Evolutionary conservation across 2,113 vertebrate species (phyloP).

Genomic region (Saccopteryx leptura): DNA sequence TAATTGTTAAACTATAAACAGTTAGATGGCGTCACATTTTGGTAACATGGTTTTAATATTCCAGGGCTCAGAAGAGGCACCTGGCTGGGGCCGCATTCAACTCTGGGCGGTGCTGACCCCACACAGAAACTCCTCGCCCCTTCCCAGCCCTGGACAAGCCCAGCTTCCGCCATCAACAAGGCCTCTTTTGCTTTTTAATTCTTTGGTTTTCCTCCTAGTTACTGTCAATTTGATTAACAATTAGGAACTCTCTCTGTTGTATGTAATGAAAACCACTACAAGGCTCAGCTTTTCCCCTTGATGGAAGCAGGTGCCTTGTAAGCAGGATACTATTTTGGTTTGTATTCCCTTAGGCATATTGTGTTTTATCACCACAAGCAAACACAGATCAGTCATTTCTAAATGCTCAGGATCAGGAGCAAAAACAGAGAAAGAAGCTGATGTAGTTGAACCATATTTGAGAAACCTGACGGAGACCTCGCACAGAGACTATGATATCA

Average conservation of each 20-base stretch:
- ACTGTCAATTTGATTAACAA: conserved; percentile 4
- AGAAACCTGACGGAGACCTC: not conserved
- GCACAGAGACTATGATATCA: conserved; percentile 42
- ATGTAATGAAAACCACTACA: conserved; percentile 34
- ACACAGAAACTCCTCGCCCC: not conserved
- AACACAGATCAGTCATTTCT: conserved; percentile 54
- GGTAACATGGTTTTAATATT: not conserved
- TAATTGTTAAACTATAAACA: conserved; percentile 50
- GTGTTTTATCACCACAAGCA: conserved; percentile 29
- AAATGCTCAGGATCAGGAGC: not conserved
- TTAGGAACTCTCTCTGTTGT: not conserved
- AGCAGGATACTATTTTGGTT: conserved; percentile 1
- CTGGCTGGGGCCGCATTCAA: not conserved
- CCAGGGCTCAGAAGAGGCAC: not conserved
- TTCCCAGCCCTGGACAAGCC: not conserved
- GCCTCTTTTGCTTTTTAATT: not conserved
- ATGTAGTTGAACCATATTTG: conserved; percentile 24
- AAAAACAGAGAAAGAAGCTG: not conserved
- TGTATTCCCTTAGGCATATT: not conserved
- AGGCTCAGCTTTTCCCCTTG: not conserved
- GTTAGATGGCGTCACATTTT: not conserved
- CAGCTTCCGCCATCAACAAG: not conserved
- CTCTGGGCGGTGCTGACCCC: not conserved
- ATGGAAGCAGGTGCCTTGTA: conserved; percentile 24
- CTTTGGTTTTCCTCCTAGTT: not conserved